Evolutionary conservation across 2,113 vertebrate species (phyloP), one percentile per base, ranked within the genome.

Genomic region (Pseudopipra pipra): DNA sequence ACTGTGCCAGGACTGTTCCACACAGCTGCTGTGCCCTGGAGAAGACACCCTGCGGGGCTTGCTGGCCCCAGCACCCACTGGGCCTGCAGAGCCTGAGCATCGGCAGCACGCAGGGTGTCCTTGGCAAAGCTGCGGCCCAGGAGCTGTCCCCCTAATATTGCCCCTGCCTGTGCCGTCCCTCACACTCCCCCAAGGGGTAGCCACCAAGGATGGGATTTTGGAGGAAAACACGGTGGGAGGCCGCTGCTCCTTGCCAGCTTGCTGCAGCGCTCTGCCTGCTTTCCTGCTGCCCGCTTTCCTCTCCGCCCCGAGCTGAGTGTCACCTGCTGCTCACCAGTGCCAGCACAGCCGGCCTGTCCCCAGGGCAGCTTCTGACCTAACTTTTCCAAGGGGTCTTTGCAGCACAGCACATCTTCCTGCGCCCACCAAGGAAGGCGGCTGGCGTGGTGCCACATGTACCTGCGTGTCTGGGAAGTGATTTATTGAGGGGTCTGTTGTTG

Each of bases 81-180:
- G 21, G 27, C 21, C 43, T 6, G 22, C 44, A 80, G 73, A 5
- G 3, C 13, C 33, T 56, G 27, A 0, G 1, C 30, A 52, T 71
- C 0, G 1, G 5, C 52, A 75, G 46, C 7, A 5, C 31, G 2
- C 0, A 0, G 59, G 19, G 85, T 75, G 52, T 49, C 58, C 56
- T 66, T 85, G 88, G 82, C 81, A 89, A 55, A 76, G 54, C 58
- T 72, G 49, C 39, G 41, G 59, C 70, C 22, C 77, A 24, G 74
- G 46, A 89, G 46, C 72, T 66, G 65, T 87, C 19, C 22, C 43
- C 22, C 37, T 2, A 2, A 17, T 58, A n/a, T 8, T 47, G 21
- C 31, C 28, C 46, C 44, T 63, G 75, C 55, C 39, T 49, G 41
- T 5, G 4, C 56, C 2, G 2, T 19, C 51, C 37, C n/a, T 67